A percentile compares a stretch with the other conserved stretches of the same genome.
phyloP scores from a whole-genome alignment of 2,797 vertebrate genomes.

The Podarcis siculus region DNA sequence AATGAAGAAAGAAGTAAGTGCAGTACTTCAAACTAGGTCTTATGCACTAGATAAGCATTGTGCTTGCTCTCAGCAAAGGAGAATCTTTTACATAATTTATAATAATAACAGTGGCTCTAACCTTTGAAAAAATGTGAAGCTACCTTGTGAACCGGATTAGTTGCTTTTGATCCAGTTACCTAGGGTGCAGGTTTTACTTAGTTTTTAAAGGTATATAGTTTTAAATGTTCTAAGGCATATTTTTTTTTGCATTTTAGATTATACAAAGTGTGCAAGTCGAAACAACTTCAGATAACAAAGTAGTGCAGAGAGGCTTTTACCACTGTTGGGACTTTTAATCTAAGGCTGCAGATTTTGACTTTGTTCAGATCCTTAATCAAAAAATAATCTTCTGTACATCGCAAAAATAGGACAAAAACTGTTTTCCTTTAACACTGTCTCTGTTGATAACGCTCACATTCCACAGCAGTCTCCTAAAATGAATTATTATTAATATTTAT shows the following conservation, averaged over 20 bases:
- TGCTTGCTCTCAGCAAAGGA: constrained; percentile 38
- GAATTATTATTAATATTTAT: constrained; percentile 24
- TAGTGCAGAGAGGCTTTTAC: constrained; percentile 47
- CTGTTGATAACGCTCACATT: constrained; percentile 43
- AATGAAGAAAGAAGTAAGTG: background rate
- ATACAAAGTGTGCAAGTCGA: constrained; percentile 49
- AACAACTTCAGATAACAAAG: constrained; percentile 56
- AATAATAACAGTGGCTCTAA: constrained; percentile 31
- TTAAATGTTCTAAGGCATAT: constrained; percentile 61
- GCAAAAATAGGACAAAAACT: constrained; percentile 57
- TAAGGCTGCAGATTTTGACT: constrained; percentile 50
- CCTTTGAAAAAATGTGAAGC: constrained; percentile 51
- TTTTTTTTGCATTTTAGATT: constrained; percentile 46
- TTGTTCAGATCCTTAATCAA: constrained; percentile 50
- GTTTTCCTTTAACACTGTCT: constrained; percentile 28
- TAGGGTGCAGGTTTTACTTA: constrained; percentile 41
- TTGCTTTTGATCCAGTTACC: constrained; percentile 44
- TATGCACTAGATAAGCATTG: constrained; percentile 34
- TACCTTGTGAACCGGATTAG: constrained; percentile 47
- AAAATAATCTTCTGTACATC: constrained; percentile 49
- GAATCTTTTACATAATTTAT: constrained; percentile 40
- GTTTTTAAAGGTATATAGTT: constrained; percentile 41
- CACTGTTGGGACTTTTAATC: constrained; percentile 43
- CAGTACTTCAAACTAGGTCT: constrained; percentile 15
- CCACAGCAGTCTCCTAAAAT: constrained; percentile 52